These are phyloP conservation scores for Sylvia atricapilla DNA, from an alignment of 2,113 vertebrate genomes.

Conservation along the genomic window DNA sequence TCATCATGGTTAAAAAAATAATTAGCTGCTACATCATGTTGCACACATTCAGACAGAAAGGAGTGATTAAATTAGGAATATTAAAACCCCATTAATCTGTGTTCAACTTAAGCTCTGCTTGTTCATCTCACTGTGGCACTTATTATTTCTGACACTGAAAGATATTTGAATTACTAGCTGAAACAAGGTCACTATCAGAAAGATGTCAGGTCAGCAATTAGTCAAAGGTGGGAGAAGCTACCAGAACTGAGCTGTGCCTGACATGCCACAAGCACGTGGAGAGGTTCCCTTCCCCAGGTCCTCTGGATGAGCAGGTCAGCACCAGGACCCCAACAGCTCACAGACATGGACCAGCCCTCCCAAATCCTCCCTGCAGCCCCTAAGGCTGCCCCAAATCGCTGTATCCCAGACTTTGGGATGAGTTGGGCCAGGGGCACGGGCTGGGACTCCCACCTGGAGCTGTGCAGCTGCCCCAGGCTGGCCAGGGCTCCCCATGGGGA, in stretches of 20 bases:
- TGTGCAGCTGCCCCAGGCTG: background rate
- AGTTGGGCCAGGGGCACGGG: background rate
- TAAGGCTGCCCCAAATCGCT: background rate
- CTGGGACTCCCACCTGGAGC: accelerated
- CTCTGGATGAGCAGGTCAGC: background rate
- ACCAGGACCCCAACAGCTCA: accelerated
- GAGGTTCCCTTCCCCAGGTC: background rate
- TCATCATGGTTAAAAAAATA: constrained; percentile 90
- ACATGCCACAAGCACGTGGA: constrained; percentile 5
- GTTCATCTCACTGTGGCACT: constrained; percentile 71
- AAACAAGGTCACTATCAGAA: constrained; percentile 74
- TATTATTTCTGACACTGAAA: constrained; percentile 78
- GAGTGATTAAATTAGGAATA: constrained; percentile 89
- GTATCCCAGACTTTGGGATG: background rate
- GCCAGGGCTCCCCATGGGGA: accelerated
- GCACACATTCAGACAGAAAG: constrained; percentile 82
- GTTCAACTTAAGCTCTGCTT: constrained; percentile 80
- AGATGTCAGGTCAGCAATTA: constrained; percentile 75
- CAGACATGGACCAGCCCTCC: background rate
- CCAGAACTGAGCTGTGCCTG: constrained; percentile 34
- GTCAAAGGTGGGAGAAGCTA: constrained; percentile 68
- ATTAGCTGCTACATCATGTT: constrained; percentile 88
- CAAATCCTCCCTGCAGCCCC: background rate
- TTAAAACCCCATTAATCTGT: constrained; percentile 94
- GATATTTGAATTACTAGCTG: constrained; percentile 73